Evolutionary conservation across 2,113 vertebrate species (phyloP), one percentile per base, ranked within the genome.

Genomic region (Atractosteus spatula): DNA sequence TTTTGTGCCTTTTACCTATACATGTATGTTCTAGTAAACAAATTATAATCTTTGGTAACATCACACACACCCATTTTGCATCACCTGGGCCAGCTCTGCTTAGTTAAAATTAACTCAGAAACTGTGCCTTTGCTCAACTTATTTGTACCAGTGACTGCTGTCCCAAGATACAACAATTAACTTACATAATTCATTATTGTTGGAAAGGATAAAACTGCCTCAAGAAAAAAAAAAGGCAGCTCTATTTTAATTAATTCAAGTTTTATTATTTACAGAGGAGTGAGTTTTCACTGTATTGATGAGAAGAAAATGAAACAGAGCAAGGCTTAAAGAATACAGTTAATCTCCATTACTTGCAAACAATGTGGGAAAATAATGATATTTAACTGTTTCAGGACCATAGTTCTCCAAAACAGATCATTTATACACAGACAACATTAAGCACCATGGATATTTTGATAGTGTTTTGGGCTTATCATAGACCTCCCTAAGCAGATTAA

Each of bases 171-270:
- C 41, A 62, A 55, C 69, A 63, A 69, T 68, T 74, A 62, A 66
- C 55, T 62, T 47, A 57, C 12, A 62, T 62, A 57, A 66, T 75
- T 70, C 16, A 51, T 55, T 51, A 62, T 44, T 74, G 56, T 47
- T 62, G 29, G 42, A 68, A 56, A 14, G 13, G 69, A 71, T 29
- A 71, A 64, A 68, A 14, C 6, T 62, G 51, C 62, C 55, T 41
- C n/a, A 57, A 62, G 64, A 61, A 71, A 62, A 43, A 11, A 56
- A 42, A 64, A 43, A 66, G 17, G 29, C 42, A 42, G 41, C n/a
- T 77, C 47, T 44, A 61, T 66, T 71, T 72, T 67, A 66, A 65
- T 66, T 45, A 70, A 75, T 75, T 41, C 11, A 44, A 16, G 47
- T 67, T 41, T 55, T 68, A 55, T 69, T 68, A 74, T 63, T 69